Evolutionary conservation across 2,113 vertebrate genomes (phyloP), one percentile per base, ranked within the genome.

Genomic region (Elgaria multicarinata): DNA sequence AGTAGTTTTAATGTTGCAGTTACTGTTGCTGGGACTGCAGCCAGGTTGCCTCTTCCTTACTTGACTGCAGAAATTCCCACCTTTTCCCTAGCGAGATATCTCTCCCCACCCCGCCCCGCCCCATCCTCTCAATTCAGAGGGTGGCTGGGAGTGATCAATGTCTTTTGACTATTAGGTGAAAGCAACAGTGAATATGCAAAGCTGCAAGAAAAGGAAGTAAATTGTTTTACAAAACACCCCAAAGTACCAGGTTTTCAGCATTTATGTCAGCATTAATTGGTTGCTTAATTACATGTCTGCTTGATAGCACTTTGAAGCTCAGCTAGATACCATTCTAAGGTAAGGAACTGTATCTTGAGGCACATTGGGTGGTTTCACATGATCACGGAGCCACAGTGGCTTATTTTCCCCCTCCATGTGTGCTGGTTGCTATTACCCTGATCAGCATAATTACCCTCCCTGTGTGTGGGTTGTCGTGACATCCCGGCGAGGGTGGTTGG

Each of bases 201-300:
- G 3, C 46, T 89, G 46, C 53, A 6, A 81, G 67, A 42, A 8
- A 62, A 87, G 69, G 3, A 86, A 33, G 42, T 58, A 5, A 2
- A 75, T 78, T 66, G 0, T 0, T 86, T 85, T 78, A 39, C 4
- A 88, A 86, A 36, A 88, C 5, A 24, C 69, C 33, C 2, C 5
- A 28, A 22, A 39, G 75, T 2, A 4, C 50, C 26, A 4, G 64
- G 28, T 83, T 76, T 62, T 10, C 62, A 86, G 46, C 55, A 79
- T 28, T 72, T 44, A 20, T n/a, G 69, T 87, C 72, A 88, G n/a
- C 86, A 86, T 87, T 4, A 89, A 81, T 13, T 86, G 31, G 42
- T 33, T 74, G 20, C 53, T 20, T 44, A 10, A 76, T 28, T 8
- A 85, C 83, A 20, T 22, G 80, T 36, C 77, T 85, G 24, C 26